Evolutionary conservation across 64 coral and sea anemone genomes (phyloP), one percentile per base, ranked within the genome.

Genomic region (Porites lutea): DNA sequence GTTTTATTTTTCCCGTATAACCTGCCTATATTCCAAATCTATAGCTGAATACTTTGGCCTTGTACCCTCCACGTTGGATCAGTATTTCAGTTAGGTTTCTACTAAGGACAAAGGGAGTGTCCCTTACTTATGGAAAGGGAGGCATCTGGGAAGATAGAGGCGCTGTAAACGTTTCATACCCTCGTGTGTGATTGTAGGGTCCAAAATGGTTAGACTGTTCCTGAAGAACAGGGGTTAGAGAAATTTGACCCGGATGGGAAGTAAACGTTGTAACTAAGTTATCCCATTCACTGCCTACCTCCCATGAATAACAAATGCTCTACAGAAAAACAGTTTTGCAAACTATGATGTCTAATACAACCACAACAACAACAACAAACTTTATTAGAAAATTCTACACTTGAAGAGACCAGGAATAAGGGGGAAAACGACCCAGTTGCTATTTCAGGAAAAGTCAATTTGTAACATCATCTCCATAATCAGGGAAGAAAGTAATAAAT

Each of bases 21-120:
- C 88, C 88, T 90, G 88, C 78, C 89, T 91, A 59, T 82, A 91
- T 91, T 91, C 89, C 67, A 91, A 82, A 78, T 91, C 89, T 91
- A 91, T 77, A 91, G 89, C 89, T 91, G 89, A 91, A 91, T 82
- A 91, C 89, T 91, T 91, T 91, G 89, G 18, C 89, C 78, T 91
- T 82, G 89, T 82, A 82, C 89, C 89, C 79, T 77, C 88, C 66
- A 90, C 76, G 65, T 90, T 90, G 88, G 62, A 90, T 90, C 58
- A 90, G 76, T 90, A 90, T 81, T 90, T 90, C 71, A 88, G 72
- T 88, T 88, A 88, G 58, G 87, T 88, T 88, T 88, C 87, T 75
- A 88, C 72, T 88, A 88, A 87, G 83, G 83, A 87, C 65, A 87
- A 87, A 87, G 83, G 83, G 63, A 86, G 82, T 86, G 82, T 68